These are phyloP conservation scores for Melinopterus prodromus DNA, from an alignment of 2,888 invertebrate species.

Conservation along the genomic window DNA sequence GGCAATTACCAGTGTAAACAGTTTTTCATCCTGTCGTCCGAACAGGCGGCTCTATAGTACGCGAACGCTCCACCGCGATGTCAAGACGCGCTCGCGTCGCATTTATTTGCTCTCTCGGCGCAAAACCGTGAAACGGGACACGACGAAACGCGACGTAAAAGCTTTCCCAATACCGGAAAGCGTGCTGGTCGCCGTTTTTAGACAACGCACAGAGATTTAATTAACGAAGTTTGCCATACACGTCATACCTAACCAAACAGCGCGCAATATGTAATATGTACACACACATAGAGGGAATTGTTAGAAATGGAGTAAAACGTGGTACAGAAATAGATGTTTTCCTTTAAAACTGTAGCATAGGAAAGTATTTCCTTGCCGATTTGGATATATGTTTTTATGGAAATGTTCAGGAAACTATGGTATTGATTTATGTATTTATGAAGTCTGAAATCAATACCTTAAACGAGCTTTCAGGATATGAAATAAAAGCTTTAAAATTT, in stretches of 20 bases:
- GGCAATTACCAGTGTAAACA: constrained; percentile 58
- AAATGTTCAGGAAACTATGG: too few species aligned
- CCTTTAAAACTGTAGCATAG: too few species aligned
- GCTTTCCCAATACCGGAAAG: constrained; percentile 27
- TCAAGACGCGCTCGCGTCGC: constrained; percentile 5
- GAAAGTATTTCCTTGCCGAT: too few species aligned
- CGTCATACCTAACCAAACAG: constrained; percentile 1
- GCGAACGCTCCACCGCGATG: neutral
- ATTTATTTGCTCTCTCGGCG: constrained; percentile 18
- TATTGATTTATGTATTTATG: too few species aligned
- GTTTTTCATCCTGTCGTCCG: constrained; percentile 19
- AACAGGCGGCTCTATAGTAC: neutral
- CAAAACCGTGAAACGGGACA: neutral
- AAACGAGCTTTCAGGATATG: too few species aligned
- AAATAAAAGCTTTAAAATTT: too few species aligned
- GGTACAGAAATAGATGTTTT: neutral
- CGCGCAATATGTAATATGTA: neutral
- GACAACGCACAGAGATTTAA: constrained; percentile 13
- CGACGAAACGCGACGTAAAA: constrained; percentile 17
- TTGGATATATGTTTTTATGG: too few species aligned
- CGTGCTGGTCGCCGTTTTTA: constrained; percentile 19
- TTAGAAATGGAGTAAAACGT: neutral
- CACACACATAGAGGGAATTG: neutral
- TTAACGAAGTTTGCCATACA: constrained; percentile 14
- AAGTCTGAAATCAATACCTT: too few species aligned